Evolutionary conservation across 2,797 vertebrate genomes (phyloP).

Genomic region (Melanotaenia nigrans): DNA sequence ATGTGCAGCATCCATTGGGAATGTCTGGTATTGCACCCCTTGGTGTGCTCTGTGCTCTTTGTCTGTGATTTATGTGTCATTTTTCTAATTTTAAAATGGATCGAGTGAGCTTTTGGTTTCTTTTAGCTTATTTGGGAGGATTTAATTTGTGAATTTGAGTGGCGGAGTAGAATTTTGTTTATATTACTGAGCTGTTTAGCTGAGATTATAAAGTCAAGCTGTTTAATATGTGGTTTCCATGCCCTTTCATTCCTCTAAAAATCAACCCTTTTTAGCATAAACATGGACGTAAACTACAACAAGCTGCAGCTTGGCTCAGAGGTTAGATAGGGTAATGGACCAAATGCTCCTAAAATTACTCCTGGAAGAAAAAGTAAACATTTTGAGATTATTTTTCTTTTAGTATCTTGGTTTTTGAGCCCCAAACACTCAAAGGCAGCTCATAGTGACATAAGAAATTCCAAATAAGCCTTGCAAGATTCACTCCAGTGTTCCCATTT

Average conservation of each 20-base stretch:
- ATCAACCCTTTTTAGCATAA: conserved; percentile 19
- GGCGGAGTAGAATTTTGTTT: not conserved
- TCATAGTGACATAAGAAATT: not conserved
- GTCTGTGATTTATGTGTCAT: not conserved
- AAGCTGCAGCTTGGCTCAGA: not conserved
- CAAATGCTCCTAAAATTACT: not conserved
- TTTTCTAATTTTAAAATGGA: not conserved
- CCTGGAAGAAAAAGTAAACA: too few species aligned
- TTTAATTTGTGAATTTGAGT: conserved; percentile 6
- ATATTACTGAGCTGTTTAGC: conserved; percentile 1
- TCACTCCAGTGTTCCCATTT: not conserved
- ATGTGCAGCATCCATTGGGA: not conserved
- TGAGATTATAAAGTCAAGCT: conserved; percentile 8
- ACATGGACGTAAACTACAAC: conserved; percentile 16
- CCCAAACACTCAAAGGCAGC: not conserved
- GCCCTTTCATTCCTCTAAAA: conserved; percentile 23
- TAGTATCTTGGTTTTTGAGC: too few species aligned
- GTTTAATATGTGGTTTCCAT: conserved; percentile 22
- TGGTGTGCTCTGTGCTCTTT: not conserved
- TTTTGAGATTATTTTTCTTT: too few species aligned
- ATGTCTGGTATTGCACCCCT: conserved; percentile 1
- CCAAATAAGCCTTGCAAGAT: too few species aligned
- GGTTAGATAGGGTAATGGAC: conserved; percentile 18
- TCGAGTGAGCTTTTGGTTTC: not conserved
- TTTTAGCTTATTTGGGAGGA: not conserved